Evolutionary conservation across 2,797 vertebrate species (phyloP).

Genomic region (Neosilurus hyrtlii): DNA sequence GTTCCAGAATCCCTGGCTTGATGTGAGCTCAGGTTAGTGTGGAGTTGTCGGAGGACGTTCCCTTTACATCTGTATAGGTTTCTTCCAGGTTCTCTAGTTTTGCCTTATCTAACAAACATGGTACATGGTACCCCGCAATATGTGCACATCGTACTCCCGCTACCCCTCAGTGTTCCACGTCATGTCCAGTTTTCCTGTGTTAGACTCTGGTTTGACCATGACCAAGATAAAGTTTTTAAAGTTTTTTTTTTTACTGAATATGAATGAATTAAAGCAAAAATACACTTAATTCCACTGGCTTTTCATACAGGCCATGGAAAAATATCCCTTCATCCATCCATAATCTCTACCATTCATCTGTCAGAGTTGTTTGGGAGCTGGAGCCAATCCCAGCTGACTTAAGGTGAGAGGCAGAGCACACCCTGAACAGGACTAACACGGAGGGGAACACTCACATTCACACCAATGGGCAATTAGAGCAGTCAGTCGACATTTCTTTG

Average conservation of each 20-base stretch:
- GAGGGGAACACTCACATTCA: too few species aligned
- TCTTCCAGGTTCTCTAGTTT: background rate
- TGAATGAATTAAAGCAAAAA: background rate
- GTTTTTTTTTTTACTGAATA: conserved; percentile 4
- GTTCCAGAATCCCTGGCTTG: background rate
- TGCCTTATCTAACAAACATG: background rate
- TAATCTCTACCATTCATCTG: too few species aligned
- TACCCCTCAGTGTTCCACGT: background rate
- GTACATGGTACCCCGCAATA: background rate
- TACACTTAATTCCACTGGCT: background rate
- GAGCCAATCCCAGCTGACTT: too few species aligned
- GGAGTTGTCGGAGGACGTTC: background rate
- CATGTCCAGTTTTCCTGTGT: background rate
- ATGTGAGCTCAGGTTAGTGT: background rate
- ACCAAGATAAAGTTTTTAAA: background rate
- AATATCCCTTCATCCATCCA: too few species aligned
- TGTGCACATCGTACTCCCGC: too few species aligned
- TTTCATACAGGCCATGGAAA: background rate
- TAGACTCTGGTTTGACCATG: background rate
- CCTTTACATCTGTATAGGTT: background rate
- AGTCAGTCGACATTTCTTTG: too few species aligned
- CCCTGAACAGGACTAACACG: too few species aligned
- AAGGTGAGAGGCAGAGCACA: too few species aligned
- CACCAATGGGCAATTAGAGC: too few species aligned
- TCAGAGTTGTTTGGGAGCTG: too few species aligned